Conservation (phyloP, 2,888 invertebrate genomes). For the Spodoptera exigua region DNA sequence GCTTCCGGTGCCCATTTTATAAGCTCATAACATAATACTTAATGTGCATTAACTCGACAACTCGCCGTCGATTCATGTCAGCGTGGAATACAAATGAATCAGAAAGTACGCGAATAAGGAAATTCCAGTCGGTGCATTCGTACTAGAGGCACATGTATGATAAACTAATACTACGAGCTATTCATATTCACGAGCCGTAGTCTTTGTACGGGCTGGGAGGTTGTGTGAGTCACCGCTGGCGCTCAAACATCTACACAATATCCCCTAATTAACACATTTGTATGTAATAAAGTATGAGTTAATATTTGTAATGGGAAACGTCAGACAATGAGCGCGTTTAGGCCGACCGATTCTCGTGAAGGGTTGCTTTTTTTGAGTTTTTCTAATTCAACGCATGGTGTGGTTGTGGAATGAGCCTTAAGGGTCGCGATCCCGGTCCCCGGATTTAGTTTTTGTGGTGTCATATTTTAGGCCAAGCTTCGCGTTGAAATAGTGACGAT, state of each 20-base stretch:
- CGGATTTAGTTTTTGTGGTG: conserved; percentile 34
- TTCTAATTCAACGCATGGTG: conserved; percentile 9
- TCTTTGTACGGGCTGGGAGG: conserved; percentile 44
- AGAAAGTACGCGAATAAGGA: conserved; percentile 82
- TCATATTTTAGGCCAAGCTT: conserved; percentile 12
- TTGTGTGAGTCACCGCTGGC: conserved; percentile 45
- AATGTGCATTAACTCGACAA: conserved; percentile 69
- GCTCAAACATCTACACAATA: conserved; percentile 20
- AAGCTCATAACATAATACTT: conserved; percentile 67
- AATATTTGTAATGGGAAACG: conserved; percentile 37
- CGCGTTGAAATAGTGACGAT: conserved; percentile 17
- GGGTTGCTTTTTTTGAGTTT: conserved; percentile 13
- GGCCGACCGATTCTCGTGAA: conserved; percentile 3
- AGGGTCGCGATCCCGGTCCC: background rate
- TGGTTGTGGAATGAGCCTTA: conserved; percentile 10
- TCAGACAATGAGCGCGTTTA: conserved; percentile 27
- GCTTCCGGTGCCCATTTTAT: conserved; percentile 72
- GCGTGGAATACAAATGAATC: conserved; percentile 84
- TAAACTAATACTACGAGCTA: conserved; percentile 55
- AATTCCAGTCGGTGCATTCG: conserved; percentile 78
- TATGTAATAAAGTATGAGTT: conserved; percentile 50
- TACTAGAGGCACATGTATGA: conserved; percentile 63
- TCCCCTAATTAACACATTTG: conserved; percentile 52
- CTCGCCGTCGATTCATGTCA: conserved; percentile 60
- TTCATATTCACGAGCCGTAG: conserved; percentile 62